phyloP scores from a whole-genome alignment of 2,888 invertebrate genomes.

The Synanthedon vespiformis region DNA sequence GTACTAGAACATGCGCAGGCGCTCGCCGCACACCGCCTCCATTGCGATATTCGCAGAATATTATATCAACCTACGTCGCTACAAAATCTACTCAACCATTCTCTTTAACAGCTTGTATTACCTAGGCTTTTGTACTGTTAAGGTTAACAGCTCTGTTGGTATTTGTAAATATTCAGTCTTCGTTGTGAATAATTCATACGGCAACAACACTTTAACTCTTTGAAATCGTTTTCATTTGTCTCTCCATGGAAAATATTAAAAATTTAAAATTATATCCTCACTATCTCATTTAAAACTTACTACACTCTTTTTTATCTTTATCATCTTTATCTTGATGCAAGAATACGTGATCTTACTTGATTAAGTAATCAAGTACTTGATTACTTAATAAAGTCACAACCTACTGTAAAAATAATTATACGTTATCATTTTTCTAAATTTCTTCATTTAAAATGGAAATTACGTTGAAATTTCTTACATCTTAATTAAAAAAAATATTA shows the following conservation, averaged over 20 bases:
- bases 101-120: constrained; percentile 18
- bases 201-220: constrained; percentile 7
- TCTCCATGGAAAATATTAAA: not conserved
- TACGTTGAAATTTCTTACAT: no score
- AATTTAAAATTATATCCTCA: not conserved
- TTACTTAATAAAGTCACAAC: no score
- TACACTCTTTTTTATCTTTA: no score
- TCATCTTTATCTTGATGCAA: no score
- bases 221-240: constrained; percentile 3
- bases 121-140: constrained; percentile 22
- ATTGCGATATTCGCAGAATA: constrained; percentile 23
- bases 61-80: constrained; percentile 15
- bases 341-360: no score
- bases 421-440: no score
- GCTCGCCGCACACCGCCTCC: constrained; percentile 12
- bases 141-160: constrained; percentile 43
- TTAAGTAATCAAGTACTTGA: no score
- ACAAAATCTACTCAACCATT: constrained; percentile 19
- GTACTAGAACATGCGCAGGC: constrained; percentile 10
- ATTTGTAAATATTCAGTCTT: constrained; percentile 48
- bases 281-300: no score
- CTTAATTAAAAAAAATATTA: no score
- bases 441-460: no score
- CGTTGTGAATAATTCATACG: constrained; percentile 17
- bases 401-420: no score